Evolutionary conservation across 2,888 invertebrate species (phyloP), one percentile per base, ranked within the genome.

Genomic region (Oegoconia quadripuncta): DNA sequence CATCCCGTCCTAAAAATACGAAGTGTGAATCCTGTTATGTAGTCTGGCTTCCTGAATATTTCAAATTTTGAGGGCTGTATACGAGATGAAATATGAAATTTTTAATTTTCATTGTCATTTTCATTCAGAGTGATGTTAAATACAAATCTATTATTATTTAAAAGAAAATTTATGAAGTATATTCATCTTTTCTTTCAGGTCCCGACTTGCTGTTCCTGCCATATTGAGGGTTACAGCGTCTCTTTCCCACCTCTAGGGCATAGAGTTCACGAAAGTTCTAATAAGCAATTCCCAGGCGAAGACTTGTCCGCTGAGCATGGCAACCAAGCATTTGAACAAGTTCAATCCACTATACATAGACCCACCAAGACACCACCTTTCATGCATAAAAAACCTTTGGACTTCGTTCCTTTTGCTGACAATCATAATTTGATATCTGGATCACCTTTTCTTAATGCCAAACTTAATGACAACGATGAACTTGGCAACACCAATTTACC

Each of bases 191-290:
- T 18, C 44, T 73, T 73, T 9, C 67, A 91, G 91, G 90, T 93
- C 1, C 95, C 95, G 16, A 93, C 93, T 0, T 94, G 94, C 55
- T 95, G 95, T 59, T 93, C 94, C 2, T 95, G 95, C 59, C 94
- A 94, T 64, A 91, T 95, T 8, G 93, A 93, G 63, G 94, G 93
- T 2, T 94, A 93, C 60, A 88, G 91, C 18, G 91, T 92, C 8
- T 83, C 91, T 7, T 93, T 90, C 47, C 92, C 93, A 1, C 92
- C 92, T 0, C 66, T 89, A 15, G 88, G 89, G 1, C 88, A 88
- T 25, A 79, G 90, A 52, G 77, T 88, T 3, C 83, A 88, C 7
- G 77, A 86, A 43, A 82, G 86, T 1, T 72, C 77, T 0, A 86
- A 88, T 5, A 90, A 91, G 61, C 74, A 71, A 9, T 90, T 90